Base-by-base conservation (phyloP, 1,140 invertebrate species). In the Eciton burchellii region DNA sequence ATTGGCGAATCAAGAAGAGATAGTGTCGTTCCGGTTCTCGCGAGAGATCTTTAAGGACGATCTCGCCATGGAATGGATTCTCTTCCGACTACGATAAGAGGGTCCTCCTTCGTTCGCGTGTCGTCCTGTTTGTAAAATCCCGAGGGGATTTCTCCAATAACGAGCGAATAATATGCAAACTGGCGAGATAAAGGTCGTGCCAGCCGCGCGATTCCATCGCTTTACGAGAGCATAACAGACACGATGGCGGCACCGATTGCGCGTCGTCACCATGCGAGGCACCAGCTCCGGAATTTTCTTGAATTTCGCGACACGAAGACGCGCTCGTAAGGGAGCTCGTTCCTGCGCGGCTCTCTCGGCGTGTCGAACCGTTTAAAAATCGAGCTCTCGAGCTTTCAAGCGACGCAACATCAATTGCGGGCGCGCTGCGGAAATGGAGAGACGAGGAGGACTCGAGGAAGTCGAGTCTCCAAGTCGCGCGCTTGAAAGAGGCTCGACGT, bases 301-400 rank as follows among this genome's bases (percentile, higher is more conserved):
- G 35, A 79, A 57, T 56, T 70, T 79, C 45, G 1, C 24, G 24
- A 35, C 6, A 35, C 2, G 35, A 35, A 1, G 11, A 43, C 9
- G 21, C 16, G 29, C 24, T 65, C 19, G 29, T 19, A 43, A 35
- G 6, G 35, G 12, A 77, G 49, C 63, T 35, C 35, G 24, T 79
- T 24, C 56, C 70, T 70, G 45, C 49, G 43, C 63, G n/a, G 29
- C 63, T 43, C 63, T 43, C 63, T 68, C 52, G 35, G 49, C 43
- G 66, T 21, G 35, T 68, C 74, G 62, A 56, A 66, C 21, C 63
- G 35, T 68, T 79, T 57, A 70, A 79, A 79, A 79, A 79, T 79
- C 63, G 74, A 70, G 49, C 52, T 63, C 52, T 65, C 60, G 41
- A 65, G 60, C n/a, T n/a, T n/a, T 54, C 62, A 68, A 66, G 68